These are phyloP conservation scores for Heliconius hermathena DNA, from an alignment of 1,140 invertebrate species.

Conservation along the genomic window DNA sequence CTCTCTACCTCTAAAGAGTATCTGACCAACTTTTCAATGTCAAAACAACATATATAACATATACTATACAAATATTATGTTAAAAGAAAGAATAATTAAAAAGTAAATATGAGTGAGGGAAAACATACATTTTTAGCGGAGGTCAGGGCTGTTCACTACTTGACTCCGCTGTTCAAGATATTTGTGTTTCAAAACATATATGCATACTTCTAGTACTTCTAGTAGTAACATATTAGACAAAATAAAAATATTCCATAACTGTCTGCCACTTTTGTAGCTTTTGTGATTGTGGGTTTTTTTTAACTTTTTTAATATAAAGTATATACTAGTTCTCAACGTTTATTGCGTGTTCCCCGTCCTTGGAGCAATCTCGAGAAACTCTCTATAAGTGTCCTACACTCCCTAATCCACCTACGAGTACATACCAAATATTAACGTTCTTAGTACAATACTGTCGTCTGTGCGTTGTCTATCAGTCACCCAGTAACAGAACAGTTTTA, in stretches of 20 bases:
- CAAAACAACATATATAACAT: background rate
- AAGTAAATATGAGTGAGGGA: constrained; percentile 3
- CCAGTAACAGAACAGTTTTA: no score
- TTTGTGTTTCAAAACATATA: background rate
- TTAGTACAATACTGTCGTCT: no score
- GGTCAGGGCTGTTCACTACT: constrained; percentile 2
- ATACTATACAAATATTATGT: background rate
- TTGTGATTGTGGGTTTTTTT: no score
- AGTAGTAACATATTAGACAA: constrained; percentile 10
- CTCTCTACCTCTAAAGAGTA: background rate
- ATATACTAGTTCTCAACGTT: no score
- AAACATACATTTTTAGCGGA: background rate
- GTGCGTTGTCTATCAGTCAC: no score
- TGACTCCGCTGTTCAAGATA: background rate
- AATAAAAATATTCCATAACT: background rate
- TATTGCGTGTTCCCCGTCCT: no score
- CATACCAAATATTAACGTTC: no score
- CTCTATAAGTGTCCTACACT: no score
- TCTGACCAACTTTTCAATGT: constrained; percentile 12
- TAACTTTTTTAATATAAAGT: no score
- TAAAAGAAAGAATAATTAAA: constrained; percentile 9
- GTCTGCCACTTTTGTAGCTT: background rate
- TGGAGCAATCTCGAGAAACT: no score
- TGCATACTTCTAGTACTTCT: background rate
- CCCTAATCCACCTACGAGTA: no score